Evolutionary conservation across 2,113 vertebrate species (phyloP), one percentile per base, ranked within the genome.

Genomic region (Pimephales promelas): DNA sequence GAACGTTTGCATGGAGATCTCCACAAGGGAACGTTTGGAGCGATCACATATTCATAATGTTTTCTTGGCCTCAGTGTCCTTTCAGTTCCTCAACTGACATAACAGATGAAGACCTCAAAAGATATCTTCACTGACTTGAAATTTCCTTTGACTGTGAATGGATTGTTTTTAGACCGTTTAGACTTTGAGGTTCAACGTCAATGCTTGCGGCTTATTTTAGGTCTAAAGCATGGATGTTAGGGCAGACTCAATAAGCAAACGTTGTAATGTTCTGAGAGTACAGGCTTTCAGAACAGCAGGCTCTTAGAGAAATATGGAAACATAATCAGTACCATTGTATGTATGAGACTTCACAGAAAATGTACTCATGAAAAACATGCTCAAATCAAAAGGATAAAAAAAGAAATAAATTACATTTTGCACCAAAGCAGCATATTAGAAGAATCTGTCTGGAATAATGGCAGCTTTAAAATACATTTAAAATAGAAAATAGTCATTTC

Each of bases 41-140:
- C 1, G 10, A 52, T 76, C 61, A 54, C 43, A 52, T 52, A 52
- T 66, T 79, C 40, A 47, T 80, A 78, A 64, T 16, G 2, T 47
- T 49, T 56, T 22, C 4, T 24, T 36, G 66, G 20, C 54, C 76
- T 84, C 36, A 31, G 31, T 20, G 8, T 66, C 59, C 43, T 68
- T 18, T 47, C n/a, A 34, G 52, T 22, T 34, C 13, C 9, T 68
- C 52, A 3, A 62, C 54, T 47, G 13, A 70, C 64, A 70, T 79
- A 31, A 68, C 36, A 54, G 43, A 79, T 54, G 57, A 74, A n/a
- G 26, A 36, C 73, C 20, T 18, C 22, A 47, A n/a, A 34, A n/a
- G 20, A n/a, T 20, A n/a, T 77, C 11, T 70, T 56, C 22, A 54
- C 28, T 79, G 75, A 84, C 66, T 64, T 79, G 75, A 79, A 45